phyloP scores from a whole-genome alignment of 2,888 invertebrate species.

The Tipula helvola region DNA sequence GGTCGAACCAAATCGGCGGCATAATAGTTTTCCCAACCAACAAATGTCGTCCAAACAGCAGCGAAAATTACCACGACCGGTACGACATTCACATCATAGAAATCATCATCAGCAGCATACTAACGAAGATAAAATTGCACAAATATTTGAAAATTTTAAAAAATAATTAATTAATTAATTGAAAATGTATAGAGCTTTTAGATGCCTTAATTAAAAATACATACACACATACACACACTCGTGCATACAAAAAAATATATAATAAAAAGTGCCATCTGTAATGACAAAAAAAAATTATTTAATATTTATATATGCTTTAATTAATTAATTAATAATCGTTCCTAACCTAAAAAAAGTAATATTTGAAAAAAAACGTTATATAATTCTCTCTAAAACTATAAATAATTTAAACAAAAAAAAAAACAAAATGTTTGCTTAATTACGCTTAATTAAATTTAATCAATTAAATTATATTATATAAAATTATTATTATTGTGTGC shows the following conservation, averaged over 20 bases:
- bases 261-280: background rate
- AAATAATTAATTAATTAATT: background rate
- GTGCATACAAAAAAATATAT: background rate
- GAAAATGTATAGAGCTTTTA: background rate
- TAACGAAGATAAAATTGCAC: background rate
- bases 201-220: background rate
- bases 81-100: background rate
- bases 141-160: background rate
- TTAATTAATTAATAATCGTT: background rate
- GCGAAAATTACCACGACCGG: background rate
- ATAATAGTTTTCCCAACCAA: background rate
- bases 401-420: background rate
- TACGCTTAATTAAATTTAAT: slow-evolving; percentile 4
- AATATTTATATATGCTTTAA: background rate
- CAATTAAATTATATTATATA: background rate
- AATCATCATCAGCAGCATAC: background rate
- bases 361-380: background rate
- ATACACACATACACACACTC: background rate
- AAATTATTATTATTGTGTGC: background rate
- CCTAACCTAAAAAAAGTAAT: background rate
- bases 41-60: background rate
- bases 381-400: background rate
- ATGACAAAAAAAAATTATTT: background rate
- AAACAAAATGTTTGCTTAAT: background rate
- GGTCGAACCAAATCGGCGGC: background rate